Base-by-base conservation (phyloP, 1,140 invertebrate genomes). In the Cherax quadricarinatus region DNA sequence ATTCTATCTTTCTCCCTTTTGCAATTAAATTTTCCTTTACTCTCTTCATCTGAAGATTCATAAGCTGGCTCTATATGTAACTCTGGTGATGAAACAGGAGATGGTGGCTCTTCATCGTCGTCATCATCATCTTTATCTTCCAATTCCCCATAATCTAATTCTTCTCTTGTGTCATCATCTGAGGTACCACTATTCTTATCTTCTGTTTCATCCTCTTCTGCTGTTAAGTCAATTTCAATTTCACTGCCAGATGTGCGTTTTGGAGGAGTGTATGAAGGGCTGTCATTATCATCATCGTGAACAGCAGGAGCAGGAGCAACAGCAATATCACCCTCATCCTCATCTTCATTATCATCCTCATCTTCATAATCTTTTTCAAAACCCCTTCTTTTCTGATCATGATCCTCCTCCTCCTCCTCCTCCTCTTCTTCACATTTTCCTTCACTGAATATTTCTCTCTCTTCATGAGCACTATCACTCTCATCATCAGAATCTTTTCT, bases 231-330 rank as follows among this genome's bases (percentile, higher is more conserved):
- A 75, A 75, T 75, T 75, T 75, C 70, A 30, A 75, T 75, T 75
- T 82, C 79, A 48, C 62, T 53, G 6, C 24, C 48, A 30, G 30
- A 49, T 24, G 12, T 21, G 41, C 16, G n/a, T 53, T 81, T 90
- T 4, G 88, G 88, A 41, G 88, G 88, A 6, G 88, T 90, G 16
- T 90, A 90, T 3, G 88, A 84, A 53, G 88, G 88, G n/a, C 80
- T 90, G n/a, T 90, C 88, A 7, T 66, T 30, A 14, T 90, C 66
- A n/a, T n/a, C 16, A 30, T 66, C 66, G 4, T 57, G 53, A 12
- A 18, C 60, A 4, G 18, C 24, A 30, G 12, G 21, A 2, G 66
- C 48, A 24, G 62, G 30, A 10, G 10, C 30, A 48, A 14, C 51
- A 5, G 62, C 53, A 21, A 21, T 10, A 18, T 81, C 87, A 14